Percentiles rank a stretch among this genome's conserved stretches.
These are phyloP conservation scores for Axinella damicornis DNA, from an alignment of 37 sponge, comb jelly and placozoan genomes.

Conservation along the genomic window DNA sequence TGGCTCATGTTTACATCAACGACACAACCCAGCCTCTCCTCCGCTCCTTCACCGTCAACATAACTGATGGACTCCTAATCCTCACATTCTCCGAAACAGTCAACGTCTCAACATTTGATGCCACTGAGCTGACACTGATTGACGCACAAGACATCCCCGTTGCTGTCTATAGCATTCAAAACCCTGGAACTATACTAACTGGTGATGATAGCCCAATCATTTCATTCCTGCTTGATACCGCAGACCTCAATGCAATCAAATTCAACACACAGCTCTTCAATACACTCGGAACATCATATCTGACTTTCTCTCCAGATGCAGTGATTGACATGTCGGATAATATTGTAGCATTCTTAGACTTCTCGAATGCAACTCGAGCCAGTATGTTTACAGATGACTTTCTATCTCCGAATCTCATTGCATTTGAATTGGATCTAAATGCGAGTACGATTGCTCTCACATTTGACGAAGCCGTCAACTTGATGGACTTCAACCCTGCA, in stretches of 20 bases:
- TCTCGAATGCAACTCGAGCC: constrained; percentile 45
- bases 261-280: constrained; percentile 54
- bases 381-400: constrained; percentile 36
- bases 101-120: constrained; percentile 68
- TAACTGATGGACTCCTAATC: constrained; percentile 56
- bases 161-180: constrained; percentile 44
- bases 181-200: constrained; percentile 58
- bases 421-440: constrained; percentile 68
- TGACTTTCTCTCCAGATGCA: constrained; percentile 41
- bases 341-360: constrained; percentile 17
- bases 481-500: constrained; percentile 49
- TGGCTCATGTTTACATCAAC: constrained; percentile 72
- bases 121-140: constrained; percentile 67
- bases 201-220: constrained; percentile 61
- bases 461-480: constrained; percentile 83
- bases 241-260: constrained; percentile 83
- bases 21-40: constrained; percentile 79
- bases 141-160: constrained; percentile 30
- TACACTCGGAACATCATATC: constrained; percentile 54
- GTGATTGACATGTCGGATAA: constrained; percentile 91
- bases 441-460: constrained; percentile 61
- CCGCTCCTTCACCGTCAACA: constrained; percentile 68
- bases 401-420: constrained; percentile 55
- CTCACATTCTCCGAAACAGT: constrained; percentile 86
- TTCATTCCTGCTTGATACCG: constrained; percentile 34